Evolutionary conservation across 2,797 vertebrate species (phyloP).

Genomic region (Eurystomus glaucurus): DNA sequence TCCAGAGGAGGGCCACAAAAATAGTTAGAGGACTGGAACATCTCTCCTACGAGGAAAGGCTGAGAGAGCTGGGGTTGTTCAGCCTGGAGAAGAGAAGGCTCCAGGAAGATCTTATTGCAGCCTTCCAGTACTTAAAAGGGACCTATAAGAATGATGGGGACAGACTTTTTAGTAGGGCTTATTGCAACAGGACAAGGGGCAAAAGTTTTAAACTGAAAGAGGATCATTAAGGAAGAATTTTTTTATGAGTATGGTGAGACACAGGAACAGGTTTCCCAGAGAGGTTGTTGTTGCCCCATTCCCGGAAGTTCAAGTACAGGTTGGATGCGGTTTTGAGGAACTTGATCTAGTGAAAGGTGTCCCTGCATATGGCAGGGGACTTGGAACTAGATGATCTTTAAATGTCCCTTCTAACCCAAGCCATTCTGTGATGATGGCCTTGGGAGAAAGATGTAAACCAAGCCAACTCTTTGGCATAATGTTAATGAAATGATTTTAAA

Average conservation of each 20-base stretch:
- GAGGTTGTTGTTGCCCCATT: background rate
- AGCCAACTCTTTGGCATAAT: background rate
- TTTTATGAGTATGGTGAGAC: background rate
- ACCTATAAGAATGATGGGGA: background rate
- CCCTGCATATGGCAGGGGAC: background rate
- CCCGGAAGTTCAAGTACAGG: background rate
- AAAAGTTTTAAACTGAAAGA: background rate
- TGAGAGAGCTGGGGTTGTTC: background rate
- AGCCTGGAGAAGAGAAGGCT: background rate
- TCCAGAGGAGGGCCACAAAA: background rate
- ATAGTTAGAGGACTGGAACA: background rate
- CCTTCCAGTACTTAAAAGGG: background rate
- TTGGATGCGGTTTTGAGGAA: background rate
- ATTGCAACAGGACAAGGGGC: background rate
- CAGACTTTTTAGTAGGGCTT: background rate
- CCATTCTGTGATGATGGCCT: background rate
- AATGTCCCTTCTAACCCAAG: background rate
- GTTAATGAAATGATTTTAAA: background rate
- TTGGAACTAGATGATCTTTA: fast-evolving
- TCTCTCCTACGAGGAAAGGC: fast-evolving
- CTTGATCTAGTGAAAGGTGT: background rate
- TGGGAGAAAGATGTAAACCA: background rate
- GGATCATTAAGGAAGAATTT: background rate
- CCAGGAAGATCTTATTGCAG: background rate
- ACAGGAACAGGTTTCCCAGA: background rate